Conservation (phyloP, 2,888 invertebrate species). For the Scaptomyza tumidula region DNA sequence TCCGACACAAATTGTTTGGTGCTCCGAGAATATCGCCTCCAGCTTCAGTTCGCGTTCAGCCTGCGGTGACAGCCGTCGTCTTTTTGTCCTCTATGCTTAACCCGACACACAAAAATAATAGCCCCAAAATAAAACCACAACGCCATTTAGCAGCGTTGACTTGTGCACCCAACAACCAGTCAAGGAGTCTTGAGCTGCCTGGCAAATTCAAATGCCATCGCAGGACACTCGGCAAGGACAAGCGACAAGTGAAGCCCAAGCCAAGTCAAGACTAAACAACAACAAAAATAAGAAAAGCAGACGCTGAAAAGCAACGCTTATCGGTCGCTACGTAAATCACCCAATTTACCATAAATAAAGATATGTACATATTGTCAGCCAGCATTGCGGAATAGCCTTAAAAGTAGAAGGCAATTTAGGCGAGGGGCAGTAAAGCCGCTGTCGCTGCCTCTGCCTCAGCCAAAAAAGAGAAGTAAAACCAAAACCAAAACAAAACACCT, state of each 20-base stretch:
- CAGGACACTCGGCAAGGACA: slow-evolving; percentile 21
- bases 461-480: slow-evolving; percentile 27
- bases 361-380: slow-evolving; percentile 77
- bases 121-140: slow-evolving; percentile 62
- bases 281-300: slow-evolving; percentile 27
- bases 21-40: slow-evolving; percentile 9
- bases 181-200: slow-evolving; percentile 67
- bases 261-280: slow-evolving; percentile 17
- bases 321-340: slow-evolving; percentile 81
- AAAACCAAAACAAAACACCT: slow-evolving; percentile 70
- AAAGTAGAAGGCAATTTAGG: not conserved
- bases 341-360: slow-evolving; percentile 81
- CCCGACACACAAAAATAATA: slow-evolving; percentile 68
- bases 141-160: slow-evolving; percentile 66
- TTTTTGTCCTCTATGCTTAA: slow-evolving; percentile 42
- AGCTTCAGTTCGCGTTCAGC: slow-evolving; percentile 14
- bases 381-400: not conserved
- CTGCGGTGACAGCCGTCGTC: slow-evolving; percentile 55
- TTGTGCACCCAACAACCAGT: slow-evolving; percentile 53
- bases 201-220: slow-evolving; percentile 70
- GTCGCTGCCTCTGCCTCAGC: not conserved
- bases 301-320: slow-evolving; percentile 79
- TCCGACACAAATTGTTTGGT: slow-evolving; percentile 78
- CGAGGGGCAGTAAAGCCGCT: slow-evolving; percentile 28
- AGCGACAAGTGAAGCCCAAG: slow-evolving; percentile 2